Conservation (phyloP, 2,888 invertebrate genomes). For the Seira sanloemensis region DNA sequence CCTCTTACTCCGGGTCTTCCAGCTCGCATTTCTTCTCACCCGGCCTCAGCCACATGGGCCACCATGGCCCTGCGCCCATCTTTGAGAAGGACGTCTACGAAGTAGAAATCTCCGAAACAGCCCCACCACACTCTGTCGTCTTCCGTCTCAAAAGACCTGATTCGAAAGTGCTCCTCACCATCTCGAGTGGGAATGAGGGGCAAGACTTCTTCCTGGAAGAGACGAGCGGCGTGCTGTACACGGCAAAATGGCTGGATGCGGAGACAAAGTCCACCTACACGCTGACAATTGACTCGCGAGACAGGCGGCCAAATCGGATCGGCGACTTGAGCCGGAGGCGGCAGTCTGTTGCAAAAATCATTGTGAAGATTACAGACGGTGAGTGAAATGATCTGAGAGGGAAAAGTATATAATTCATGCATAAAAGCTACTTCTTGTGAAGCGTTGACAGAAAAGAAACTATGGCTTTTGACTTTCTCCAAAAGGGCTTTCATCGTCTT, state of each 20-base stretch:
- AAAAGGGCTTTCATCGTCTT: no score
- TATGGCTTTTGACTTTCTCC: not conserved
- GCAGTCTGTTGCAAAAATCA: slow-evolving; percentile 93
- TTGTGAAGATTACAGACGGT: slow-evolving; percentile 90
- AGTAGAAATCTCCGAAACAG: slow-evolving; percentile 90
- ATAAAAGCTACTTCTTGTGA: not conserved
- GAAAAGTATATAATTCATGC: slow-evolving; percentile 3
- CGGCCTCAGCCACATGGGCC: not conserved
- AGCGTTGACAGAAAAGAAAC: slow-evolving; percentile 7
- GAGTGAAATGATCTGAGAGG: slow-evolving; percentile 77
- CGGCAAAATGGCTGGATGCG: slow-evolving; percentile 88
- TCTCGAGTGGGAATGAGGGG: slow-evolving; percentile 94
- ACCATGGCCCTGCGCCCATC: slow-evolving; percentile 78
- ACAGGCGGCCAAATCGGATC: slow-evolving; percentile 82
- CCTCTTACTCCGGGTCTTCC: slow-evolving; percentile 44
- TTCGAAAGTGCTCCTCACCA: slow-evolving; percentile 89
- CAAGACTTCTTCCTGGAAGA: slow-evolving; percentile 91
- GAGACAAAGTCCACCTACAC: slow-evolving; percentile 90
- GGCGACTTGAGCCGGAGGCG: slow-evolving; percentile 82
- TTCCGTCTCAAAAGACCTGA: slow-evolving; percentile 91
- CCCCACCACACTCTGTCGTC: slow-evolving; percentile 91
- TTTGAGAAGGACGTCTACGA: slow-evolving; percentile 92
- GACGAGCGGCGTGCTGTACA: slow-evolving; percentile 92
- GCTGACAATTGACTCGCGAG: slow-evolving; percentile 91
- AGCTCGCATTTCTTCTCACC: slow-evolving; percentile 28